phyloP scores from a whole-genome alignment of 1,140 invertebrate species.

The Apocrypta bakeri region DNA sequence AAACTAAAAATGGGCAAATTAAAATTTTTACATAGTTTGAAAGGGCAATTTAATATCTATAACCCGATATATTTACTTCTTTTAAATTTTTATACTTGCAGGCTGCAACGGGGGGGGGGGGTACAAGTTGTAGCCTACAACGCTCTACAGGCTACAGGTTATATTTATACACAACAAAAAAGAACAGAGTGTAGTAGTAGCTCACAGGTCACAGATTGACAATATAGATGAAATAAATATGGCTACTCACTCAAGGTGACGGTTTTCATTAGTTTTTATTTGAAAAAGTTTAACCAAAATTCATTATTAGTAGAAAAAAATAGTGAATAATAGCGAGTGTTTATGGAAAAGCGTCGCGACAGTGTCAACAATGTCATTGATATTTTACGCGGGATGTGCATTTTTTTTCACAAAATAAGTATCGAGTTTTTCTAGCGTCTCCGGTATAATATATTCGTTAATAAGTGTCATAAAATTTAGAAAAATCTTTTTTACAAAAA shows the following conservation, averaged over 20 bases:
- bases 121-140: background rate
- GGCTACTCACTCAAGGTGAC: conserved; percentile 41
- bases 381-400: background rate
- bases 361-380: background rate
- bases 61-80: too few relatives aligned
- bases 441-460: background rate
- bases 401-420: background rate
- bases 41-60: too few relatives aligned
- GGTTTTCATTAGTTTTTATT: conserved; percentile 42
- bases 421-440: background rate
- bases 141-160: conserved; percentile 36
- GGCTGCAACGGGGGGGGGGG: too few relatives aligned
- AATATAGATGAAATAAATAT: conserved; percentile 49
- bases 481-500: background rate
- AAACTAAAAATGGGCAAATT: too few relatives aligned
- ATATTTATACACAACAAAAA: conserved; percentile 34
- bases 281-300: background rate
- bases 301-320: background rate
- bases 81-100: too few relatives aligned
- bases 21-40: too few relatives aligned
- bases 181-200: background rate
- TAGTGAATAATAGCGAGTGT: background rate
- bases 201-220: conserved; percentile 21
- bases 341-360: background rate
- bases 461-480: background rate